phyloP scores from a whole-genome alignment of 1,140 invertebrate genomes.

The Hypothenemus hampei region DNA sequence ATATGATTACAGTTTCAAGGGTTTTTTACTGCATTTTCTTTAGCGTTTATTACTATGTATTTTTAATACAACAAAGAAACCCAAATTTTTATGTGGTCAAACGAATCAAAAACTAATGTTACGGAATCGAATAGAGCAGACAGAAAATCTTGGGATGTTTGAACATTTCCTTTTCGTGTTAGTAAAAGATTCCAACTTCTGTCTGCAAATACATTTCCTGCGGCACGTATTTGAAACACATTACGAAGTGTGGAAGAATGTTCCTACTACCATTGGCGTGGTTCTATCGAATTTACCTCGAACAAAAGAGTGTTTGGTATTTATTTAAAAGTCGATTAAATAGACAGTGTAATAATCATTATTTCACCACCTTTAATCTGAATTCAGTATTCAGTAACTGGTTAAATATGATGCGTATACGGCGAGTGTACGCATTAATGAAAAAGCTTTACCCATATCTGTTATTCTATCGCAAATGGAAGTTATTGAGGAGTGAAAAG shows the following conservation, averaged over 20 bases:
- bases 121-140: background rate
- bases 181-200: conserved; percentile 30
- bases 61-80: no score
- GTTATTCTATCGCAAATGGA: conserved; percentile 13
- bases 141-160: conserved; percentile 27
- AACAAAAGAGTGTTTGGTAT: background rate
- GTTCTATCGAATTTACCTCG: background rate
- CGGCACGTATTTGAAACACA: conserved; percentile 32
- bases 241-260: conserved; percentile 21
- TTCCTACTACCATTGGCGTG: conserved; percentile 15
- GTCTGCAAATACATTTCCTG: conserved; percentile 30
- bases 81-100: no score
- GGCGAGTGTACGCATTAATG: conserved; percentile 22
- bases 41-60: no score
- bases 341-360: background rate
- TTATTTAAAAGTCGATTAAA: background rate
- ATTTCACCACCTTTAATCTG: conserved; percentile 12
- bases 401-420: conserved; percentile 15
- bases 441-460: conserved; percentile 17
- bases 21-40: no score
- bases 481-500: conserved; percentile 14
- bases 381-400: conserved; percentile 16
- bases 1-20: conserved; percentile 4
- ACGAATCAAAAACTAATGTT: background rate
- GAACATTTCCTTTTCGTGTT: conserved; percentile 33